A percentile compares a stretch with the other conserved stretches of the same genome.
phyloP scores from a whole-genome alignment of 2,888 invertebrate genomes.

The Bimastos eiseni region DNA sequence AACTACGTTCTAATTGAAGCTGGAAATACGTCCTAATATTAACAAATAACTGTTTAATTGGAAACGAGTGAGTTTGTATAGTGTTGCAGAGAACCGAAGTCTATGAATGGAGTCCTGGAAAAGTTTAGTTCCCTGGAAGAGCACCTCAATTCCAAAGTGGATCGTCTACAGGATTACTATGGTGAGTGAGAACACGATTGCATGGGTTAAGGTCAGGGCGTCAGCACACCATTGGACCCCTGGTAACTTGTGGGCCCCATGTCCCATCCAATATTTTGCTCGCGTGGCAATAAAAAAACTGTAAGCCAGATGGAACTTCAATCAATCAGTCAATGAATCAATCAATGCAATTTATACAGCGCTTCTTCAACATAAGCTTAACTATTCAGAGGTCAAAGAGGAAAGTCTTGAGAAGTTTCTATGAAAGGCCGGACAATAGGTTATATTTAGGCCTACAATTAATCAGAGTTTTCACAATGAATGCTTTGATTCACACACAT shows the following conservation, averaged over 20 bases:
- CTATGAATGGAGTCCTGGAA: background rate
- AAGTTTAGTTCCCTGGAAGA: background rate
- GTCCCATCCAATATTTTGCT: background rate
- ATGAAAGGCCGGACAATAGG: too few relatives aligned
- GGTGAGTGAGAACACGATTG: background rate
- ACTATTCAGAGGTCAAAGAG: too few relatives aligned
- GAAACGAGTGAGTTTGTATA: background rate
- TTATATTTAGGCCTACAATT: too few relatives aligned
- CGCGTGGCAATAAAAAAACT: too few relatives aligned
- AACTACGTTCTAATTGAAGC: background rate
- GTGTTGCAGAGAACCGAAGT: background rate
- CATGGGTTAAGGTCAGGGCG: background rate
- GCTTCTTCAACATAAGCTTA: too few relatives aligned
- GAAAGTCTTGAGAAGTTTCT: too few relatives aligned
- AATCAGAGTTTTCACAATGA: too few relatives aligned
- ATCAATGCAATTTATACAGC: too few relatives aligned
- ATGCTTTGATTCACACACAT: too few relatives aligned
- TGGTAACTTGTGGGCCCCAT: too few relatives aligned
- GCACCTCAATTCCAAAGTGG: background rate
- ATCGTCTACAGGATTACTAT: background rate
- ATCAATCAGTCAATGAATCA: too few relatives aligned
- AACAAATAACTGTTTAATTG: background rate
- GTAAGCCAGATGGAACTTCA: too few relatives aligned
- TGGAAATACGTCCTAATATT: background rate
- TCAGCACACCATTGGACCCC: background rate